Evolutionary conservation across 2,888 invertebrate genomes (phyloP), one percentile per base, ranked within the genome.

Genomic region (Aphidius colemani): DNA sequence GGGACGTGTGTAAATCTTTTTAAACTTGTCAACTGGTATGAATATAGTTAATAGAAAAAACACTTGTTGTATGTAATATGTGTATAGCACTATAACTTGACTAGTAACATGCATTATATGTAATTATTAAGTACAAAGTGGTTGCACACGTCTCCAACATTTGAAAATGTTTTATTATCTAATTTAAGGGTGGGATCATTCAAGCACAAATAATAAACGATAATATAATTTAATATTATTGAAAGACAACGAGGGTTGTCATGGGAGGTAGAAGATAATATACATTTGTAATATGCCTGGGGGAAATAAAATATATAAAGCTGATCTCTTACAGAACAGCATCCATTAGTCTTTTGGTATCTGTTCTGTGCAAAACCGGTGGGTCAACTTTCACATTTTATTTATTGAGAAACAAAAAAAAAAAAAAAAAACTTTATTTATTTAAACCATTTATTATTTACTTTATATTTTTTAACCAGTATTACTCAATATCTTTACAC

Each of bases 261-360:
- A 43, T 43, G 50, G 9, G 48, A 55, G 63, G 50, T 41, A 41
- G 53, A 48, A 55, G 44, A 45, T 13, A 49, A 49, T 30, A 40
- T 39, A 10, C 44, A 18, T 55, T 39, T 50, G 43, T 46, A 4
- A 46, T 53, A 53, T 53, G 55, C 55, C 55, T 55, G 8, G 4
- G 57, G 57, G 46, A 57, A 57, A 48, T 9, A 39, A 46, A 57
- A 64, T 64, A 64, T 64, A 64, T 64, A 64, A 30, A 64, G 63
- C 48, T 30, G 59, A 63, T 63, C 48, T 18, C 46, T 46, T 39
- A 11, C 39, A 40, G 11, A 43, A 11, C 41, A 53, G 43, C 49
- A 59, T 56, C 49, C 53, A 53, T 59, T 5, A 59, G 55, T 55
- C 59, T 63, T 44, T 56, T 50, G 53, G 43, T 59, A 18, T 48